Base-by-base conservation (phyloP, 2,888 invertebrate species). In the Acanthosepion esculentum region DNA sequence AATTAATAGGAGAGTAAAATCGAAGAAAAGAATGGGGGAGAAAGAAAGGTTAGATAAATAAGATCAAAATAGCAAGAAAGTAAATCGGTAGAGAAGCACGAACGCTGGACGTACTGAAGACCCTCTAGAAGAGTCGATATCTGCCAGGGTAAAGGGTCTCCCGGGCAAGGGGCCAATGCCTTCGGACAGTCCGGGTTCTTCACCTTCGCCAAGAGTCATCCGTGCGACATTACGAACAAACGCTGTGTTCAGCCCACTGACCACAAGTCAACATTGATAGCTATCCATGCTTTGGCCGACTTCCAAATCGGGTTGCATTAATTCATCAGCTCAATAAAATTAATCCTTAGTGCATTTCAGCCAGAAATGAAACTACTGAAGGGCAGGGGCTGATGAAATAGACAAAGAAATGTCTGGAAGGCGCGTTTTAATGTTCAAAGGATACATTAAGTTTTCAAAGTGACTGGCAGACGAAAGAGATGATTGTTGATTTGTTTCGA, bases 141-240 rank as follows among this genome's bases (percentile, higher is more conserved):
- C 78, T 78, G 78, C 78, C 78, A 78, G 78, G 78, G 78, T 78
- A 78, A 78, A 78, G 78, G 78, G 78, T 78, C 78, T 78, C 78
- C n/a, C 33, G 78, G 78, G 78, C 78, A 78, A 78, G 78, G 78
- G 78, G 78, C 78, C 78, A 78, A 78, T 78, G 78, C 78, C 78
- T 78, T 78, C 78, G 78, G 78, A 78, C 33, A 78, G 78, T n/a
- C 78, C 33, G 78, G 12, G 78, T n/a, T 78, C n/a, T 78, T 78
- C 78, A 78, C 78, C 78, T 78, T 78, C n/a, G 78, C 78, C 78
- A 78, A 78, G 78, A 78, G 78, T 78, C 78, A 78, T n/a, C 78
- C 78, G 78, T 78, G 78, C 78, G 78, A 78, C 78, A 78, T 78
- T 78, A 78, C 78, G 78, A 18, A n/a, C 78, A 33, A 78, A 78